phyloP scores from a whole-genome alignment of 2,113 vertebrate species.

The Motacilla tschutschensis region DNA sequence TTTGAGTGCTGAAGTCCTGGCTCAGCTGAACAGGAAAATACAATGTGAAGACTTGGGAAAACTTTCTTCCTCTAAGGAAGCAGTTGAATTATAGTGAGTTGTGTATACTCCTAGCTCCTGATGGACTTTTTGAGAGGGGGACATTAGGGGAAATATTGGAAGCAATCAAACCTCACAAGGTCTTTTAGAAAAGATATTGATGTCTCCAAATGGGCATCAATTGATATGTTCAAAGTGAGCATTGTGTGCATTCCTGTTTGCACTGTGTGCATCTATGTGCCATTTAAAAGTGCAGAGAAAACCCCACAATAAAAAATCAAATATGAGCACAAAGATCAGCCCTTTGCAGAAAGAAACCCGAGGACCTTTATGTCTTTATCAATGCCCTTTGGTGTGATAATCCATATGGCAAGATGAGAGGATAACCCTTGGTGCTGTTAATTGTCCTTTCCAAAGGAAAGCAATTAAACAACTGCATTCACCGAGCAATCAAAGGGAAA shows the following conservation, averaged over 20 bases:
- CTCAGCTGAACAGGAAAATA: background rate
- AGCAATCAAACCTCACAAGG: background rate
- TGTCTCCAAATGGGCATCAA: background rate
- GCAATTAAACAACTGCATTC: background rate
- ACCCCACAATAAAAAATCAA: background rate
- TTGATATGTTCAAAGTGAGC: background rate
- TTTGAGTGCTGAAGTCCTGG: background rate
- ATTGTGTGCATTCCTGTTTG: background rate
- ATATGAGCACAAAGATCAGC: background rate
- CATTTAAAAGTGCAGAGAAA: background rate
- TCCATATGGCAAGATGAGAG: background rate
- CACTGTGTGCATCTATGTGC: background rate
- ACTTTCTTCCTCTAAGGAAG: background rate
- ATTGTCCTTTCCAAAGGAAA: constrained; percentile 21
- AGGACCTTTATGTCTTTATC: constrained; percentile 14
- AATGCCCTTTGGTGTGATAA: constrained; percentile 12
- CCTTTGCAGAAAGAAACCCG: background rate
- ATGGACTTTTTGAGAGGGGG: background rate
- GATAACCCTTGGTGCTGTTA: background rate
- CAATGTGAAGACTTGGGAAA: background rate
- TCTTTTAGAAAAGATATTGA: background rate
- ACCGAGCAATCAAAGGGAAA: background rate
- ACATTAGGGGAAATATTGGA: background rate
- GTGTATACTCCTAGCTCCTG: background rate
- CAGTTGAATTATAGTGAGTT: background rate